These are phyloP conservation scores for Bellardia pandia DNA, from an alignment of 2,888 invertebrate genomes.

Conservation along the genomic window DNA sequence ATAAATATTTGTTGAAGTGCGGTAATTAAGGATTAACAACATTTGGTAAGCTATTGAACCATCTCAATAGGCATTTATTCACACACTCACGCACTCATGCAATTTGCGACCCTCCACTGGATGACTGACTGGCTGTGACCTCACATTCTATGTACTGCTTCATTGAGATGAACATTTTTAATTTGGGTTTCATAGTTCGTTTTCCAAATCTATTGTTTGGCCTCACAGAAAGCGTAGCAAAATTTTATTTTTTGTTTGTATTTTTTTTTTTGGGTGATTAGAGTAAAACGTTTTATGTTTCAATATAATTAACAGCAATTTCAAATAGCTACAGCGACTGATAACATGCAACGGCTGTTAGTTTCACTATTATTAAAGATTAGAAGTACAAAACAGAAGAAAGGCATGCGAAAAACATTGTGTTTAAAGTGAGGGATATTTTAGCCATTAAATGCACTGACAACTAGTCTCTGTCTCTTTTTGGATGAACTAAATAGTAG, in stretches of 20 bases:
- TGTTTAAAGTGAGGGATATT: not conserved
- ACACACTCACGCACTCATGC: slow-evolving; percentile 8
- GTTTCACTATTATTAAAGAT: slow-evolving; percentile 56
- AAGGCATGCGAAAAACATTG: not conserved
- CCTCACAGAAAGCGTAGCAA: slow-evolving; percentile 13
- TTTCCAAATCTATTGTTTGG: not conserved
- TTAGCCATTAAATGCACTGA: not conserved
- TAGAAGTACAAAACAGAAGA: slow-evolving; percentile 9
- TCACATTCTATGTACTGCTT: not conserved
- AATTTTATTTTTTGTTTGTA: not conserved
- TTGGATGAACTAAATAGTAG: not conserved
- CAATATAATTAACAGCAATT: slow-evolving; percentile 29
- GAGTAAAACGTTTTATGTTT: slow-evolving; percentile 43
- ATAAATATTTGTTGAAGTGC: slow-evolving; percentile 50
- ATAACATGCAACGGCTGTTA: slow-evolving; percentile 48
- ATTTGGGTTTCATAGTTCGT: slow-evolving; percentile 3
- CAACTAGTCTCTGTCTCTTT: not conserved
- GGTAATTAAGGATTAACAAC: slow-evolving; percentile 61
- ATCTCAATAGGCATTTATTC: slow-evolving; percentile 11
- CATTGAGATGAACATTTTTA: slow-evolving; percentile 26
- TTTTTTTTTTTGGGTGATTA: not conserved
- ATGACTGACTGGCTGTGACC: slow-evolving; percentile 4
- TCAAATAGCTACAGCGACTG: not conserved
- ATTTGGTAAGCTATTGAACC: slow-evolving; percentile 42
- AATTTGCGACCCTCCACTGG: not conserved